phyloP scores from a whole-genome alignment of 2,888 invertebrate genomes.

The Galeruca laticollis region DNA sequence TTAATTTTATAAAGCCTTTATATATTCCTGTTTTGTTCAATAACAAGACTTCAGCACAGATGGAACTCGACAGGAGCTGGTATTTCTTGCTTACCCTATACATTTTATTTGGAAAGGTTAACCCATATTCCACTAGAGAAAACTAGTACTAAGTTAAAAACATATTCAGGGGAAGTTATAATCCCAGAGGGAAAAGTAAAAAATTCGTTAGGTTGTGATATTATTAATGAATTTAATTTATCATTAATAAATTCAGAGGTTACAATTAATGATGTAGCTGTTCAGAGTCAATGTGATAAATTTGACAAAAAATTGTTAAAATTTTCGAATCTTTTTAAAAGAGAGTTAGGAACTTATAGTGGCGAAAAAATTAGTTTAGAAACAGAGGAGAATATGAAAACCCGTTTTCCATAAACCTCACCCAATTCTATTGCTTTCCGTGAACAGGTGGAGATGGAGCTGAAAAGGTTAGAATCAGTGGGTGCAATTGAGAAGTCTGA shows the following conservation, averaged over 20 bases:
- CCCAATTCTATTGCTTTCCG: conserved; percentile 24
- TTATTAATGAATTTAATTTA: no score
- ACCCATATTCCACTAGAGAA: conserved; percentile 7
- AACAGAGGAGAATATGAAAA: conserved; percentile 17
- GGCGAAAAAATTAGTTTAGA: conserved; percentile 25
- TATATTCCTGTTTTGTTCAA: conserved; percentile 4
- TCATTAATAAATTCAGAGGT: no score
- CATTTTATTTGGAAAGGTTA: conserved; percentile 7
- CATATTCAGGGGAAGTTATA: no score
- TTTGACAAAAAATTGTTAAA: conserved; percentile 13
- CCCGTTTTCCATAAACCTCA: conserved; percentile 30
- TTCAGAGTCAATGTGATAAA: conserved; percentile 1
- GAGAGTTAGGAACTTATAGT: conserved; percentile 26
- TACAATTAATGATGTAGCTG: conserved; percentile 10
- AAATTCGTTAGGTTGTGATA: no score
- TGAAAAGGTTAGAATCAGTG: conserved; percentile 31
- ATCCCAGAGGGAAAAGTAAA: no score
- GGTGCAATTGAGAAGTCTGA: no score
- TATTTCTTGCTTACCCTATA: conserved; percentile 19
- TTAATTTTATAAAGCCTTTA: conserved; percentile 17
- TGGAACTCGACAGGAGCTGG: conserved; percentile 28
- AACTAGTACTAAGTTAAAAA: conserved; percentile 13
- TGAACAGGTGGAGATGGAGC: conserved; percentile 27
- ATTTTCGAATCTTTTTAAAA: conserved; percentile 20
- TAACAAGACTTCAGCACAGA: conserved; percentile 2